Evolutionary conservation across 2,113 vertebrate genomes (phyloP), one percentile per base, ranked within the genome.

Genomic region (Aegithalos caudatus): DNA sequence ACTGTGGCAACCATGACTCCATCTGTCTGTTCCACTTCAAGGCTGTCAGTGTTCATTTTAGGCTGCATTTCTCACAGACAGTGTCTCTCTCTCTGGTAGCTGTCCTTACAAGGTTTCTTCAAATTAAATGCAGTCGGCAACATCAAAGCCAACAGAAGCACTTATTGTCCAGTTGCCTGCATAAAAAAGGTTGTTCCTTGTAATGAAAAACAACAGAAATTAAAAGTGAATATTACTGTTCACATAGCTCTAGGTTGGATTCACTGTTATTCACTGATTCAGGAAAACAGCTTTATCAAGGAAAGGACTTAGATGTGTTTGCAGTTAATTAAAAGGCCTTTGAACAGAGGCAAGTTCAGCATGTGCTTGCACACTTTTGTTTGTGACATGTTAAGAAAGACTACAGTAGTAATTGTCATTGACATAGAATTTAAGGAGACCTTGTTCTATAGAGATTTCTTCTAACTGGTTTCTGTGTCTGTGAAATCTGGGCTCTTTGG

Each of bases 11-110:
- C 71, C 64, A 64, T 93, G 93, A 93, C 92, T 95, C 91, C 93
- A 77, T 96, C 95, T 91, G 87, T 94, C 92, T 92, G 92, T 88
- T 94, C 82, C 94, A 86, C 90, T 96, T 96, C 93, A 94, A 88
- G 94, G 92, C 92, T 96, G 92, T 88, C 94, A 90, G 82, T 31
- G 44, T 67, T 95, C 79, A 50, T 96, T 92, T 92, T 77, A 74
- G 85, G 80, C 79, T 90, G 72, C 0, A 0, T 83, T 94, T 86
- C 90, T 93, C 42, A 4, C 60, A 81, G 85, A 64, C 90, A 64
- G 5, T 24, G 42, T 86, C 35, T 81, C 57, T 80, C 81, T 91
- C 82, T 72, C 67, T 93, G 82, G 53, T 94, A 84, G 88, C 51
- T 90, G 67, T 88, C 90, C 79, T 95, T 90, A 67, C 40, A 61